Evolutionary conservation across 2,113 vertebrate genomes (phyloP).

Genomic region (Nerophis lumbriciformis): DNA sequence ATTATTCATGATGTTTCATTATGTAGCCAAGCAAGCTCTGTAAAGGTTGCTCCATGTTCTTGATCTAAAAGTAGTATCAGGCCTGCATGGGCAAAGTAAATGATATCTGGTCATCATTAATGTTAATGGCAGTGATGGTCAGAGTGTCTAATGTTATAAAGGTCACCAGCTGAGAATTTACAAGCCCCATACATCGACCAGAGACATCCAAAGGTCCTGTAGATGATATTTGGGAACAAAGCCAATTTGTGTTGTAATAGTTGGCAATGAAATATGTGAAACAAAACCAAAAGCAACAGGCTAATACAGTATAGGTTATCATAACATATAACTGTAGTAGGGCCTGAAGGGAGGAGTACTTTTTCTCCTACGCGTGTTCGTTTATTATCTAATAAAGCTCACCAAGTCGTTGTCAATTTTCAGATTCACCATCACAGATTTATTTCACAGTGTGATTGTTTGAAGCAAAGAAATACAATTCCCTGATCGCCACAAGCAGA

Average conservation of each 20-base stretch:
- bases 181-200: conserved; percentile 1
- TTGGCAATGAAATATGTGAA: background rate
- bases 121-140: background rate
- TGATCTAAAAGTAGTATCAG: background rate
- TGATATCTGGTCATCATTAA: background rate
- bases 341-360: too few relatives aligned
- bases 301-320: too few relatives aligned
- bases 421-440: too few relatives aligned
- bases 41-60: background rate
- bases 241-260: background rate
- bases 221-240: conserved; percentile 1
- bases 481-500: too few relatives aligned
- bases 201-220: background rate
- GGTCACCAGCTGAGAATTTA: background rate
- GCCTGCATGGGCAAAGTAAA: background rate
- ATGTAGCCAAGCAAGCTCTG: background rate
- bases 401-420: too few relatives aligned
- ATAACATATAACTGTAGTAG: too few relatives aligned
- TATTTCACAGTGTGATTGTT: too few relatives aligned
- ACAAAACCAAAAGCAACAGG: background rate
- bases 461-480: too few relatives aligned
- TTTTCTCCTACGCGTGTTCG: too few relatives aligned
- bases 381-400: too few relatives aligned
- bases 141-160: background rate
- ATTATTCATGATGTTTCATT: background rate